Percentiles rank a stretch among this genome's conserved stretches.
These are phyloP conservation scores for Lasaia peninsularis DNA, from an alignment of 1,140 invertebrate genomes.

Conservation along the genomic window DNA sequence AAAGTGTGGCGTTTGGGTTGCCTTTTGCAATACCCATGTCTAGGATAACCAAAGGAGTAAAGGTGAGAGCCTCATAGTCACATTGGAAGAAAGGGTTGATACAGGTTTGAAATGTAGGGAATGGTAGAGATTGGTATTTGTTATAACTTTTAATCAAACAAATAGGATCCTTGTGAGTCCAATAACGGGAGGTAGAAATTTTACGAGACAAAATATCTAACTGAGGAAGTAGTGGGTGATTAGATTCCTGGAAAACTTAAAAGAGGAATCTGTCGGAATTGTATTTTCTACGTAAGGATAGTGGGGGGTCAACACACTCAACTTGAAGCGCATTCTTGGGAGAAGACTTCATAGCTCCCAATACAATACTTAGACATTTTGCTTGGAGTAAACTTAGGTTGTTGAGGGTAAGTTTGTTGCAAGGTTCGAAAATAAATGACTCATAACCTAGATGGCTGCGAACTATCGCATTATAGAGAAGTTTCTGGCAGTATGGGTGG, in stretches of 20 bases:
- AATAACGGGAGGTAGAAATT: too few relatives aligned
- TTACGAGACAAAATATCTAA: not conserved
- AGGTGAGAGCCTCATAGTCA: too few relatives aligned
- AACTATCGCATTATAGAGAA: too few relatives aligned
- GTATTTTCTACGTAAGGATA: slow-evolving; percentile 25
- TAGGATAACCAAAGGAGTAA: too few relatives aligned
- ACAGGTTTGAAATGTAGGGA: too few relatives aligned
- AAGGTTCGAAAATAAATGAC: too few relatives aligned
- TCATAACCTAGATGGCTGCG: slow-evolving; percentile 16
- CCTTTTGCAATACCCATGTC: too few relatives aligned
- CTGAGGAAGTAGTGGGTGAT: slow-evolving; percentile 15
- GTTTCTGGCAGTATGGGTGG: slow-evolving; percentile 26
- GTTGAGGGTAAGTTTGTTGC: slow-evolving; percentile 15
- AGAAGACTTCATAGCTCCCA: slow-evolving; percentile 22
- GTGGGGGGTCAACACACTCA: slow-evolving; percentile 24
- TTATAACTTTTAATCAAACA: too few relatives aligned
- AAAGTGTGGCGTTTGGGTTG: too few relatives aligned
- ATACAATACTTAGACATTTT: slow-evolving; percentile 24
- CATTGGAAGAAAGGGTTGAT: too few relatives aligned
- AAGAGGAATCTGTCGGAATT: slow-evolving; percentile 28
- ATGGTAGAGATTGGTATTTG: too few relatives aligned
- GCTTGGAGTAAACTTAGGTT: slow-evolving; percentile 18
- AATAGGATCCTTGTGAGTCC: too few relatives aligned
- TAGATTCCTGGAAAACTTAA: not conserved
- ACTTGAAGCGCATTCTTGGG: slow-evolving; percentile 5